Evolutionary conservation across 2,797 vertebrate species (phyloP).

Genomic region (Micromesistius poutassou): DNA sequence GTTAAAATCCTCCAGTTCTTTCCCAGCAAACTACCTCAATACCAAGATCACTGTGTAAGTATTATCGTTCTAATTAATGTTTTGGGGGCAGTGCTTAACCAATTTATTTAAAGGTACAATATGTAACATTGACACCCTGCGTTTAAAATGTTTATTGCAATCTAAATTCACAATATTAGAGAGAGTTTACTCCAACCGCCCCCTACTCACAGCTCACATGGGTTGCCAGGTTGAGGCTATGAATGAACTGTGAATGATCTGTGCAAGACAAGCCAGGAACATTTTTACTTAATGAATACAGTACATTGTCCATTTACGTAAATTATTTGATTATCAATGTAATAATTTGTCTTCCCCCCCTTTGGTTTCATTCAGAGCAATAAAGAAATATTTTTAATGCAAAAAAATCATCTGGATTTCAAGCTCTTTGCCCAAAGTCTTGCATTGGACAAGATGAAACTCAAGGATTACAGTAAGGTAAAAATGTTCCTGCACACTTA

Average conservation of each 20-base stretch:
- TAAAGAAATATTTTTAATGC: conserved; percentile 66
- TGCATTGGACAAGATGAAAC: conserved; percentile 49
- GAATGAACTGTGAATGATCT: no score
- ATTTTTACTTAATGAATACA: no score
- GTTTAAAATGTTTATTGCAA: no score
- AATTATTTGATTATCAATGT: not conserved
- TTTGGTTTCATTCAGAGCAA: conserved; percentile 48
- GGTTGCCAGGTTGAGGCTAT: no score
- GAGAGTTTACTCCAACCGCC: no score
- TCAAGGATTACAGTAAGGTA: conserved; percentile 60
- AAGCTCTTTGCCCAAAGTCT: conserved; percentile 61
- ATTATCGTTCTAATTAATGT: not conserved
- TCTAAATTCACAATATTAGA: no score
- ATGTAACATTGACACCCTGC: no score
- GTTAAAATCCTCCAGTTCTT: conserved; percentile 65
- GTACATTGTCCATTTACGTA: not conserved
- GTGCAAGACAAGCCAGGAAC: no score
- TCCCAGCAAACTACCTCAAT: conserved; percentile 59
- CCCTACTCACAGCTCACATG: no score
- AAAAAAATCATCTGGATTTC: conserved; percentile 68
- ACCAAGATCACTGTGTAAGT: conserved; percentile 67
- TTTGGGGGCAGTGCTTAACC: not conserved
- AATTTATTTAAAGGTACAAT: no score
- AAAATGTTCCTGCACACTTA: not conserved
- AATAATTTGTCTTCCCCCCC: not conserved